Evolutionary conservation across 2,888 invertebrate genomes (phyloP).

Genomic region (Drosophila neotestacea): DNA sequence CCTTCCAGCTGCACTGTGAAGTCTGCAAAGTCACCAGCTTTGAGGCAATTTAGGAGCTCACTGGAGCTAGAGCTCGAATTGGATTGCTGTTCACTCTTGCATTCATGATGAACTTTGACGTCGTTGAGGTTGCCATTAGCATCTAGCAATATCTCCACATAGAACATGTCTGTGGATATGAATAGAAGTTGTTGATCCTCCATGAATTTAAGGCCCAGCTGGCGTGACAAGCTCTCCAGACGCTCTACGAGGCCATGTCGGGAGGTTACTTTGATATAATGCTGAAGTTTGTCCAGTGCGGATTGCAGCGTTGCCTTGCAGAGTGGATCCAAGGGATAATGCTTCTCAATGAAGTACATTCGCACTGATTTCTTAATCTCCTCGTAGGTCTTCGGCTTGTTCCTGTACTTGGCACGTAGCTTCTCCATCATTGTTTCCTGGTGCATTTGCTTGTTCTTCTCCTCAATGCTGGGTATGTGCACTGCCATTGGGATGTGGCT

Average conservation of each 20-base stretch:
- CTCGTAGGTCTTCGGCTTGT: constrained; percentile 92
- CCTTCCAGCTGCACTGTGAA: constrained; percentile 97
- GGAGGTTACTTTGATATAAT: constrained; percentile 96
- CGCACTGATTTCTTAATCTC: constrained; percentile 95
- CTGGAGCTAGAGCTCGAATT: constrained; percentile 84
- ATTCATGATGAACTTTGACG: constrained; percentile 96
- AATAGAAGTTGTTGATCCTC: constrained; percentile 93
- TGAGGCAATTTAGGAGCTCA: constrained; percentile 93
- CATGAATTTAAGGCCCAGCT: constrained; percentile 95
- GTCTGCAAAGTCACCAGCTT: constrained; percentile 94
- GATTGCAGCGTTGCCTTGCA: constrained; percentile 95
- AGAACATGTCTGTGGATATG: constrained; percentile 98
- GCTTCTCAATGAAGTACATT: constrained; percentile 95
- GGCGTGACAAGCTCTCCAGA: constrained; percentile 95
- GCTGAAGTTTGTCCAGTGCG: constrained; percentile 96
- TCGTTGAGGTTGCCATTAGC: constrained; percentile 93
- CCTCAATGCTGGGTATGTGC: constrained; percentile 82
- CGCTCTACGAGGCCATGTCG: constrained; percentile 96
- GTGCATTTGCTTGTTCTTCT: constrained; percentile 91
- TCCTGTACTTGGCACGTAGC: constrained; percentile 92
- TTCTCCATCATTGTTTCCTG: constrained; percentile 96
- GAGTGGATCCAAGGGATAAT: constrained; percentile 93
- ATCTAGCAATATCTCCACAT: constrained; percentile 95
- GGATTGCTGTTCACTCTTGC: constrained; percentile 92
- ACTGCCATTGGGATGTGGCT: constrained; percentile 9